Conservation (phyloP, 2,113 vertebrate genomes). For the Sminthopsis crassicaudata region DNA sequence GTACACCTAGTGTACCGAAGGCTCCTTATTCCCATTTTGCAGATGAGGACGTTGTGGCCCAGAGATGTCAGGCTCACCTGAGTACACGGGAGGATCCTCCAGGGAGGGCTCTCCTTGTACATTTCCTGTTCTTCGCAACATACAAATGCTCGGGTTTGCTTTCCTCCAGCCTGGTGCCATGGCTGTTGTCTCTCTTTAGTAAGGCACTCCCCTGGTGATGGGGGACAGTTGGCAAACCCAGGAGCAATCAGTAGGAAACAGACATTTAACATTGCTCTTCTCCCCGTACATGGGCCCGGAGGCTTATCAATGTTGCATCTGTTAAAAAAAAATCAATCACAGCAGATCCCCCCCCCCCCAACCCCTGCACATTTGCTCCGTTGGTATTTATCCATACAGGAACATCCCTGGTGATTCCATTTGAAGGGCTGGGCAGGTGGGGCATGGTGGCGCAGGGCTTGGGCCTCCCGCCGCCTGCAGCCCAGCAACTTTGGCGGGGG, state of each 20-base stretch:
- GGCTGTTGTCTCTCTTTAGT: not conserved
- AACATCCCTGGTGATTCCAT: not conserved
- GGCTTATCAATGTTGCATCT: not conserved
- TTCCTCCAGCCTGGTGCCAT: not conserved
- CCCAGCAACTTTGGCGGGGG: not conserved
- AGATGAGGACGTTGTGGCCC: not conserved
- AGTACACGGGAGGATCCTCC: not conserved
- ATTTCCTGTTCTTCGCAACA: not conserved
- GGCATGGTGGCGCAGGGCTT: not conserved
- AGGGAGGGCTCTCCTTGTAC: not conserved
- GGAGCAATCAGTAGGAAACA: not conserved
- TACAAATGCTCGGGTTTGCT: not conserved
- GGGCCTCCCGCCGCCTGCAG: not conserved
- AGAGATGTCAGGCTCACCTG: not conserved
- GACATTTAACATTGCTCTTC: not conserved
- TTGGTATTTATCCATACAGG: not conserved
- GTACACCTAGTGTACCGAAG: not conserved
- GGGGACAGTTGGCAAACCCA: not conserved
- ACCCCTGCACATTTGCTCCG: not conserved
- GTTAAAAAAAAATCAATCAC: not conserved
- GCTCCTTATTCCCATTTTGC: not conserved
- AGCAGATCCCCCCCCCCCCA: not conserved
- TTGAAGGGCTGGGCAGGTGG: not conserved
- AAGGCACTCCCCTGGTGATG: not conserved
- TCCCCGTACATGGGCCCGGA: not conserved